Base-by-base conservation (phyloP, 1,140 invertebrate species). In the Caenorhabditis brenneri region DNA sequence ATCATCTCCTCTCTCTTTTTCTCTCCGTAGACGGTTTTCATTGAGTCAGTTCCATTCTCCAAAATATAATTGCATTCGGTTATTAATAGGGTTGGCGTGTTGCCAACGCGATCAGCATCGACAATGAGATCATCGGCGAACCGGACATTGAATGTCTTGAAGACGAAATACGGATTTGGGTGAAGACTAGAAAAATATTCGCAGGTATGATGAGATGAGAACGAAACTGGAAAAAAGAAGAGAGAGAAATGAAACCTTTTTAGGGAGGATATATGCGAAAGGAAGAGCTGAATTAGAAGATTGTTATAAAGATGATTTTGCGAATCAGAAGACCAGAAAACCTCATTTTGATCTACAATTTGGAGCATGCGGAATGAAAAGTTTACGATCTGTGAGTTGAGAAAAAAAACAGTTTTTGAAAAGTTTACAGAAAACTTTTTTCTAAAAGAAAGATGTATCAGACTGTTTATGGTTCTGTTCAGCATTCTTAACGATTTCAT, bases 61-160 rank as follows among this genome's bases (percentile, higher is more conserved):
- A n/a, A n/a, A n/a, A n/a, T n/a, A 80, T 80, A 80, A 80, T 80
- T 80, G 48, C 74, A 48, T 49, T 79, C 79, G 46, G 79, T 53
- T 53, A 53, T 55, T 55, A 80, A 33, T 80, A 51, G 79, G 51
- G 46, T 55, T 80, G 51, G 51, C 51, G 79, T 36, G 51, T 80
- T 74, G 65, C 82, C 33, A 51, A 79, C 22, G 79, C 78, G 22
- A 60, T 86, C 60, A 86, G 86, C 81, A 90, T 90, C 48, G 89
- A 90, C 88, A 90, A 90, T 82, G 89, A 90, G 53, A 88, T 90
- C 60, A 90, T 90, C 79, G 89, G 90, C 6, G 89, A 90, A 74
- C 89, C 89, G 39, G 89, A 90, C 79, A 90, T 90, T 49, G 89
- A 90, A 84, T 90, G 89, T 81, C 80, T 90, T 36, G 90, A 91